Evolutionary conservation across 2,113 vertebrate species (phyloP).

Genomic region (Eretmochelys imbricata): DNA sequence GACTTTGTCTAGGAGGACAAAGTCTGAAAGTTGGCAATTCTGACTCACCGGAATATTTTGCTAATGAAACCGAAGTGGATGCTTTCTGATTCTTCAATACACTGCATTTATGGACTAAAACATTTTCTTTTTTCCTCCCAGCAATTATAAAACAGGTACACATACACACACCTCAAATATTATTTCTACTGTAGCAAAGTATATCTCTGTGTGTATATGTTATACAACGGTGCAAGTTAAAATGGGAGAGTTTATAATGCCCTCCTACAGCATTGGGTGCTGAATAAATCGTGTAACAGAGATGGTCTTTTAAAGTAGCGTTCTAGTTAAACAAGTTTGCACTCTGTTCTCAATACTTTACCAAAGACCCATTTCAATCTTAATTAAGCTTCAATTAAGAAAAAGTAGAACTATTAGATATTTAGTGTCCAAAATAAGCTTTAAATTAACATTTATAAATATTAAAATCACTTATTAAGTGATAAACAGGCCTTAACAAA

Average conservation of each 20-base stretch:
- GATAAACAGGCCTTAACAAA: constrained; percentile 40
- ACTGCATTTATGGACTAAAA: neutral
- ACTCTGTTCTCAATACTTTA: neutral
- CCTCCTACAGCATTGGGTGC: neutral
- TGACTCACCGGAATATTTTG: neutral
- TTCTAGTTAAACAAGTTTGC: neutral
- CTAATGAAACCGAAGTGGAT: neutral
- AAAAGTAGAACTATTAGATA: neutral
- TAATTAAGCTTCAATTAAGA: neutral
- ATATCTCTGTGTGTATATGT: neutral
- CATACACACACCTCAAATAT: neutral
- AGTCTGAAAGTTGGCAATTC: neutral
- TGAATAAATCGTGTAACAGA: neutral
- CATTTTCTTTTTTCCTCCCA: neutral
- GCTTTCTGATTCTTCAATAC: neutral
- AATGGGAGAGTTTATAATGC: neutral
- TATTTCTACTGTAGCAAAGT: neutral
- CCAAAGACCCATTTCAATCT: neutral
- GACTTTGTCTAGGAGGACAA: neutral
- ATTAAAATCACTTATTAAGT: constrained; percentile 58
- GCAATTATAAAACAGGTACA: neutral
- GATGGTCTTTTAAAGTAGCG: neutral
- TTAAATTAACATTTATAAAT: constrained; percentile 43
- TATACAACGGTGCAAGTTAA: neutral
- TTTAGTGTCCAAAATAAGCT: neutral